These are phyloP conservation scores for Zele albiditarsus DNA, from an alignment of 2,888 invertebrate species.

Conservation along the genomic window DNA sequence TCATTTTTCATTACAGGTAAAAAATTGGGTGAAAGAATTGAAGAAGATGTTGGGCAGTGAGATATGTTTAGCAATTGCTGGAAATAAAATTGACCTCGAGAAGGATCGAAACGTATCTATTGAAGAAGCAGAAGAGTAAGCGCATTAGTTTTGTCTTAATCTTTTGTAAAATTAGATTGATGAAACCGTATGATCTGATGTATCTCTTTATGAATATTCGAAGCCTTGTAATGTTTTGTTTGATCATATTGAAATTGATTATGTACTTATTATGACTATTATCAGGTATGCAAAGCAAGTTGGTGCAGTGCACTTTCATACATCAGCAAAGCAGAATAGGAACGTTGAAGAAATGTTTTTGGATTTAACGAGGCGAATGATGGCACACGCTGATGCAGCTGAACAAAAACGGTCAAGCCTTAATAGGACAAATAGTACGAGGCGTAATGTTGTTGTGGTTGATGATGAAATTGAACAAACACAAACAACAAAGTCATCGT, in stretches of 20 bases:
- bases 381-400: constrained; percentile 70
- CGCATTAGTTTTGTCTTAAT: constrained; percentile 47
- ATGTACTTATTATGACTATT: constrained; percentile 50
- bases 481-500: constrained; percentile 67
- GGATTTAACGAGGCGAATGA: constrained; percentile 86
- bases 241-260: background rate
- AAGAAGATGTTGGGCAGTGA: constrained; percentile 96
- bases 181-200: constrained; percentile 16
- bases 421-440: constrained; percentile 70
- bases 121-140: constrained; percentile 90
- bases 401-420: constrained; percentile 66
- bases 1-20: constrained; percentile 78
- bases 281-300: constrained; percentile 91
- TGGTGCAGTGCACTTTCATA: constrained; percentile 93
- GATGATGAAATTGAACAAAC: constrained; percentile 70
- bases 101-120: constrained; percentile 89
- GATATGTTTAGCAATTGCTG: constrained; percentile 93
- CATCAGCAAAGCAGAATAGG: constrained; percentile 93
- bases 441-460: constrained; percentile 73
- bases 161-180: constrained; percentile 22
- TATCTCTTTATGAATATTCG: background rate
- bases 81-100: constrained; percentile 97
- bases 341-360: constrained; percentile 94
- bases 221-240: constrained; percentile 1
- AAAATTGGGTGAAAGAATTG: constrained; percentile 98